Conservation (phyloP, 2,113 vertebrate genomes). For the Xiphias gladius region DNA sequence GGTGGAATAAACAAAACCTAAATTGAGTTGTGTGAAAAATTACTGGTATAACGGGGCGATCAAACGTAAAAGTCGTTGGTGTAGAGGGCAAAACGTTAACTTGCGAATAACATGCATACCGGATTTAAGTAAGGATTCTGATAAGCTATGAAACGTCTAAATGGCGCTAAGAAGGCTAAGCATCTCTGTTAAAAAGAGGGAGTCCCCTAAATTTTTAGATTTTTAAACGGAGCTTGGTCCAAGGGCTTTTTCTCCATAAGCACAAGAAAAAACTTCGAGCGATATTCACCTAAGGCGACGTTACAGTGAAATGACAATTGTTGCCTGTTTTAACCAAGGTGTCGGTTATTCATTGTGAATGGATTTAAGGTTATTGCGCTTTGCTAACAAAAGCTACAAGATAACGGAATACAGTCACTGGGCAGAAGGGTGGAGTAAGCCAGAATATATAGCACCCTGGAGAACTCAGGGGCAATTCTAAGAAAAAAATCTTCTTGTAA, state of each 20-base stretch:
- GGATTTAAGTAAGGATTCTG: neutral
- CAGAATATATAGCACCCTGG: neutral
- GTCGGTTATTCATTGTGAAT: neutral
- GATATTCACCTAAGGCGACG: no score
- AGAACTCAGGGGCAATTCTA: neutral
- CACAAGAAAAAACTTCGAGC: neutral
- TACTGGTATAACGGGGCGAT: neutral
- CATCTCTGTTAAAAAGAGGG: neutral
- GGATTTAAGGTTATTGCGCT: neutral
- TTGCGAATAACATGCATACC: neutral
- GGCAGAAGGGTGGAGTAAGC: conserved; percentile 38
- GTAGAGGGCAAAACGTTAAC: no score
- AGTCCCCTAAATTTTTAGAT: neutral
- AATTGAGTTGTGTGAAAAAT: neutral
- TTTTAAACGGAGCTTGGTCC: neutral
- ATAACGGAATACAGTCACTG: neutral
- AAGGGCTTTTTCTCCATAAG: neutral
- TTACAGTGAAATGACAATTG: neutral
- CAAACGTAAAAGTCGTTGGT: neutral
- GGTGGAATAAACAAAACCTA: no score
- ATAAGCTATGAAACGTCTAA: no score
- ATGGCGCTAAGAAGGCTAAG: no score
- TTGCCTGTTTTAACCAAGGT: accelerated
- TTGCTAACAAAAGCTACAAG: neutral
- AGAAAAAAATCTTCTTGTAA: neutral